These are phyloP conservation scores for Axis porcinus DNA, from an alignment of 2,113 vertebrate species.

Conservation along the genomic window DNA sequence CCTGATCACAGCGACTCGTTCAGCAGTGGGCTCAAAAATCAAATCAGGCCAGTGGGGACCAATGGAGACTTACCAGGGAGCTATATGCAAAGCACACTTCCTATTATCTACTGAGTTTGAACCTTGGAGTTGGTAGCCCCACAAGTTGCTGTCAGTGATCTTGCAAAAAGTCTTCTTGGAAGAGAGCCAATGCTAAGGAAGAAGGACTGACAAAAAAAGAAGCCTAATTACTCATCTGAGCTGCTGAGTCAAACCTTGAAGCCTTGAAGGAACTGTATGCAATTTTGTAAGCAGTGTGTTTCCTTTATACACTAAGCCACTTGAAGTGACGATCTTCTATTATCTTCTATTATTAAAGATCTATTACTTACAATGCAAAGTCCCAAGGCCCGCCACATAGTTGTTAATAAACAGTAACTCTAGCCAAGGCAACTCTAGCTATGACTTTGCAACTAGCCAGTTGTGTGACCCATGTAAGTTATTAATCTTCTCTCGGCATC, in stretches of 20 bases:
- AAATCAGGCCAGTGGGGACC: neutral
- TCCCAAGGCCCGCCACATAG: neutral
- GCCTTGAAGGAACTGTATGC: neutral
- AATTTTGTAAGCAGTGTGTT: neutral
- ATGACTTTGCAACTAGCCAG: neutral
- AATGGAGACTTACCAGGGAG: neutral
- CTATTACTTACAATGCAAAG: neutral
- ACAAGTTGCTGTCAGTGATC: neutral
- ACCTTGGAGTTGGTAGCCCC: neutral
- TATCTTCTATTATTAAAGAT: neutral
- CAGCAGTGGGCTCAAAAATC: neutral
- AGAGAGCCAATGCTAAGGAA: neutral
- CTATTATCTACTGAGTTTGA: neutral
- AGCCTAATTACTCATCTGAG: neutral
- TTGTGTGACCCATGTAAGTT: neutral
- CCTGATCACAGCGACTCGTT: neutral
- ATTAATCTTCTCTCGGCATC: neutral
- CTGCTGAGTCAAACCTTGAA: neutral
- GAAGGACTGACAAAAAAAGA: neutral
- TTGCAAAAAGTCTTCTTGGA: neutral
- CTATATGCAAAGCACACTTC: neutral
- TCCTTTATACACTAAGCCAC: neutral
- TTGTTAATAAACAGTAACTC: neutral
- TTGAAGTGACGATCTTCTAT: neutral
- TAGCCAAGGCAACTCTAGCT: neutral